A percentile compares a stretch with the other conserved stretches of the same genome.
phyloP scores from a whole-genome alignment of 2,113 vertebrate genomes.

The Gnathonemus longibarbis region DNA sequence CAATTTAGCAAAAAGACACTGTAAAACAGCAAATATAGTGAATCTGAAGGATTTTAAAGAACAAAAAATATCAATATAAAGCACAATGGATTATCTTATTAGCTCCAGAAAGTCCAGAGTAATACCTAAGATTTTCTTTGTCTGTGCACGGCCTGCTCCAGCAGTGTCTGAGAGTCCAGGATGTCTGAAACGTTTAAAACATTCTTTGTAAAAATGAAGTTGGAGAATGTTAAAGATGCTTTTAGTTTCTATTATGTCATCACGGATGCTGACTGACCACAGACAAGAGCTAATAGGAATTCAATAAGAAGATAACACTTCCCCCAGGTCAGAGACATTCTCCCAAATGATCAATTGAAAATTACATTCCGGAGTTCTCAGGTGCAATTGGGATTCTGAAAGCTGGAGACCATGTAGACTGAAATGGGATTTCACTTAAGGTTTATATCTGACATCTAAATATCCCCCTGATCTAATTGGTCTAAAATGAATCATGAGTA shows the following conservation, averaged over 20 bases:
- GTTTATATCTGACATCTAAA: not conserved
- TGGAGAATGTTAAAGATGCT: not conserved
- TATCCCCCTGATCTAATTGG: not conserved
- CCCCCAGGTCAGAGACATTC: constrained; percentile 3
- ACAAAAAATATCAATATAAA: not conserved
- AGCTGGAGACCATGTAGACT: not conserved
- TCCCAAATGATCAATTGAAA: not conserved
- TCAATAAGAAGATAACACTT: not conserved
- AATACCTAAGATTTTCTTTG: not conserved
- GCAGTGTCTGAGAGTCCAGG: not conserved
- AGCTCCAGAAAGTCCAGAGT: not conserved
- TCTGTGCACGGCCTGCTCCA: not conserved
- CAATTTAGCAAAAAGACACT: not conserved
- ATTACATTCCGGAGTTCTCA: not conserved
- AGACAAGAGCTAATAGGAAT: constrained; percentile 15
- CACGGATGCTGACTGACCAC: not conserved
- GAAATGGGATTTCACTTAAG: constrained; percentile 4
- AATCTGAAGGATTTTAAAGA: not conserved
- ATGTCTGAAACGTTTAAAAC: not conserved
- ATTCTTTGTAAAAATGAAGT: not conserved
- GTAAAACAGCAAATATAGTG: not conserved
- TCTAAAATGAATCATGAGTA: not conserved
- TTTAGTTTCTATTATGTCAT: not conserved
- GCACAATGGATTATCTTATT: not conserved
- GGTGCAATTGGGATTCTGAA: not conserved